phyloP scores from a whole-genome alignment of 2,797 vertebrate species.

The Hafferia zeledoni region DNA sequence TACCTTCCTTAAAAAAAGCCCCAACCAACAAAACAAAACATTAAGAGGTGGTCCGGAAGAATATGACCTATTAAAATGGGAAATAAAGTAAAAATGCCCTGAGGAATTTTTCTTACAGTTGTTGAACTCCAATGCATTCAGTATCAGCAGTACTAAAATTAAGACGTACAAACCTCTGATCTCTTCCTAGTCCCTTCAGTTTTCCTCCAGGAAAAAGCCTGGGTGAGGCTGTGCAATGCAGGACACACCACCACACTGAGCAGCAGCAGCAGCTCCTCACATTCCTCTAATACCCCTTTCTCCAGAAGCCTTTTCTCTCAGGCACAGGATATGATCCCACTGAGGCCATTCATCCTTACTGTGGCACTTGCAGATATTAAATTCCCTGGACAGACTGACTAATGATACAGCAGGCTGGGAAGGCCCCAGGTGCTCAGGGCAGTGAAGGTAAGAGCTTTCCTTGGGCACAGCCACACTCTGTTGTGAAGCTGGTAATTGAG shows the following conservation, averaged over 20 bases:
- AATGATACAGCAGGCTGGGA: not conserved
- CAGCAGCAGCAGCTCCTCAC: constrained; percentile 32
- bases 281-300: constrained; percentile 46
- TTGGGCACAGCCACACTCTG: fast-evolving
- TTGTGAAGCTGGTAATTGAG: not conserved
- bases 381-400: not conserved
- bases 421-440: not conserved
- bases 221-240: not conserved
- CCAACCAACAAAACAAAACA: not conserved
- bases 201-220: not conserved
- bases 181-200: not conserved
- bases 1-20: not conserved
- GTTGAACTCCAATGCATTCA: not conserved
- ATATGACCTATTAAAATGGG: not conserved
- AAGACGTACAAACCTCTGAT: not conserved
- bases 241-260: not conserved
- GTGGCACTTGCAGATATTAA: not conserved
- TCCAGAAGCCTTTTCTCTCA: not conserved
- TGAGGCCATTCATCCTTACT: not conserved
- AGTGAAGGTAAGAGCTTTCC: not conserved
- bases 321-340: not conserved
- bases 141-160: not conserved
- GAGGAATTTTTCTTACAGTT: not conserved
- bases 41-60: not conserved
- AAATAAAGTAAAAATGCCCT: not conserved